Evolutionary conservation across 1,140 invertebrate species (phyloP), one percentile per base, ranked within the genome.

Genomic region (Danaus plexippus): DNA sequence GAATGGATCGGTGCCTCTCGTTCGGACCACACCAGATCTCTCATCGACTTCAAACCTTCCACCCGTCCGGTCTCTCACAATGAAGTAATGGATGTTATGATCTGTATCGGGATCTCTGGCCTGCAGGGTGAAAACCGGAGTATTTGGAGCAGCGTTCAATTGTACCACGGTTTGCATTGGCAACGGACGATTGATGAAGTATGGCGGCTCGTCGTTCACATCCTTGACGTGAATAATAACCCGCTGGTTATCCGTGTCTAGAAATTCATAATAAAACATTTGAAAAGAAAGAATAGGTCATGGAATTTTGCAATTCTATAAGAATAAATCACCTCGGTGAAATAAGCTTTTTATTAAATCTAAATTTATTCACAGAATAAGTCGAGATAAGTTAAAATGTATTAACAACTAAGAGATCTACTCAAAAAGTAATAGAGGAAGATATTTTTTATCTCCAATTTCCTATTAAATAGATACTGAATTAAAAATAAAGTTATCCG

Each of bases 151-250:
- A 11, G 96, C 96, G 74, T 98, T 98, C 11, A 97, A 89, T 76
- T 97, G 96, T 0, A 98, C 96, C 52, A 97, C 96, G 5, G 96
- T 95, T 85, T 97, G 95, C 96, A 98, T 97, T n/a, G 96, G 96
- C 58, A 97, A 87, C 0, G 96, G 96, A 3, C 94, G 90, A 85
- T 97, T 98, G 88, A 98, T 97, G 88, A 98, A 98, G 84, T 97
- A 97, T 1, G 96, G 96, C 1, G 94, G 93, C 85, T 98, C 96
- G 82, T 97, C 96, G 82, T 98, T 98, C n/a, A 97, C 94, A 85
- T 98, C 96, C 85, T 96, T 95, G 57, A 97, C 94, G 85, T 96
- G 95, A 73, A 97, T 97, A 66, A 97, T 97, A 9, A 98, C 95
- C 42, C 96, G 91, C 77, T 98, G 96, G 87, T 97, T 97, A 89